Base-by-base conservation (phyloP, 2,113 vertebrate species). In the Emydocephalus ijimae region DNA sequence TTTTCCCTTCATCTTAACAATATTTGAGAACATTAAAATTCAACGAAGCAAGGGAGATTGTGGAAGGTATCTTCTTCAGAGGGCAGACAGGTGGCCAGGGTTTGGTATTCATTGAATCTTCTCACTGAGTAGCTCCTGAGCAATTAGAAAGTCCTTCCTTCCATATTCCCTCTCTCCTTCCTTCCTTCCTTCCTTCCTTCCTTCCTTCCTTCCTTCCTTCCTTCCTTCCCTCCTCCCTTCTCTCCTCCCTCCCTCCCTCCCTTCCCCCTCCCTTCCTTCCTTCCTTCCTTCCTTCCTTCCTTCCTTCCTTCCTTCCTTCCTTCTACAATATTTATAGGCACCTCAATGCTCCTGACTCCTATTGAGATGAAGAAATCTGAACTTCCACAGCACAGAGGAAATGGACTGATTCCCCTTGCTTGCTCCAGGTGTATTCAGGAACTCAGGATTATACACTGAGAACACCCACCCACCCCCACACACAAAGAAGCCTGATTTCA, bases 401-500 rank as follows among this genome's bases (percentile, higher is more conserved):
- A n/a, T 26, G 1, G 26, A 29, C 61, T 29, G 61, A 29, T 64
- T 64, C 61, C 11, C 26, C 1, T 64, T n/a, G 3, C 11, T 26
- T 64, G 11, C 0, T 29, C 11, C 61, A 29, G 11, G 11, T 12
- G 1, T 1, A n/a, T 64, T 14, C 26, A 12, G 61, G 61, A 26
- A 64, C 11, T 64, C 24, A 64, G 26, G 61, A 64, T 64, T 26
- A 64, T 26, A 64, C 9, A 26, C 26, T 5, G 26, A 64, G 11
- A 64, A 64, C 61, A 64, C 6, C 6, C 48, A 6, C 45, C 6
- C 45, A 45, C 43, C 5, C 3, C 5, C 3, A 45, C 4, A 48
- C 0, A 48, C 4, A 2, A n/a, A n/a, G 5, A 69, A n/a, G 4
- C 4, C 0, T n/a, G 11, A n/a, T 14, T 69, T 69, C 11, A n/a